Evolutionary conservation across 2,888 invertebrate species (phyloP).

Genomic region (Caenorhabditis auriculariae): DNA sequence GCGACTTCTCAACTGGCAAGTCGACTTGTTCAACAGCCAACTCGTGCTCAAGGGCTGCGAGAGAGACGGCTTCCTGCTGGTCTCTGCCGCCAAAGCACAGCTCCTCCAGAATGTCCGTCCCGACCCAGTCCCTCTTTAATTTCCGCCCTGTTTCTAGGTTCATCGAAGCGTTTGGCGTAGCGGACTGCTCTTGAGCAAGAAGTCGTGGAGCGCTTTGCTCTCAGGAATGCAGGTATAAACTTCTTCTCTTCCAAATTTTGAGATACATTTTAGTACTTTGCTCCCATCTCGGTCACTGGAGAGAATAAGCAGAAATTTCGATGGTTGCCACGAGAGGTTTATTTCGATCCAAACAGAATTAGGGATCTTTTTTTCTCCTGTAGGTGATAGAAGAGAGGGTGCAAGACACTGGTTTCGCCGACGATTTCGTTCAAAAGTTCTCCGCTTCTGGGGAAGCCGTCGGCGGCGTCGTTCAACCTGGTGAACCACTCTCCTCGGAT

Average conservation of each 20-base stretch:
- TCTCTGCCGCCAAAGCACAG: slow-evolving; percentile 93
- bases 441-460: slow-evolving; percentile 88
- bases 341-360: no score
- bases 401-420: slow-evolving; percentile 27
- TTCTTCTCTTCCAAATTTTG: not conserved
- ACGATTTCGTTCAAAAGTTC: slow-evolving; percentile 68
- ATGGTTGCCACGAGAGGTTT: slow-evolving; percentile 91
- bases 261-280: slow-evolving; percentile 76
- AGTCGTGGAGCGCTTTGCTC: slow-evolving; percentile 90
- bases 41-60: slow-evolving; percentile 88
- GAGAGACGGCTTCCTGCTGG: slow-evolving; percentile 92
- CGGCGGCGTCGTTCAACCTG: slow-evolving; percentile 84
- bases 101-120: slow-evolving; percentile 74
- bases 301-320: slow-evolving; percentile 69
- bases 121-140: no score
- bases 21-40: slow-evolving; percentile 88
- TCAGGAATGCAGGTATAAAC: slow-evolving; percentile 84
- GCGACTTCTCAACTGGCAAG: slow-evolving; percentile 87
- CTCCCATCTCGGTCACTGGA: slow-evolving; percentile 75
- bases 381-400: slow-evolving; percentile 78
- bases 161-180: slow-evolving; percentile 85
- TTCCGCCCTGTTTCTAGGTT: slow-evolving; percentile 67
- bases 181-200: slow-evolving; percentile 83
- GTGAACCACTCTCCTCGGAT: not conserved
- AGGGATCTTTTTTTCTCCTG: no score